Conservation (phyloP, 2,797 vertebrate species). For the Gymnodraco acuticeps region DNA sequence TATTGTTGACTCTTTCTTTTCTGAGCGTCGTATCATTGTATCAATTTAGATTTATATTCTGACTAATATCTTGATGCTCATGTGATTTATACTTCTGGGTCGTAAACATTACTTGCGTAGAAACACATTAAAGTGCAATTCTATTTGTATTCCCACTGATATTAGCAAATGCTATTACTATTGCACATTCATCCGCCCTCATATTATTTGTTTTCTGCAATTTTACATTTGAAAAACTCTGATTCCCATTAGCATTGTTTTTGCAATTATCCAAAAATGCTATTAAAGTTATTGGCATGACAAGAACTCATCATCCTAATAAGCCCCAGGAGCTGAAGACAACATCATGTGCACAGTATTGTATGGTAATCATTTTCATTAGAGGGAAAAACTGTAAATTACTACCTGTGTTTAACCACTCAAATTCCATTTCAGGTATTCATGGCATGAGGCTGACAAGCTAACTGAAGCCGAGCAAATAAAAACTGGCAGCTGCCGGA, state of each 20-base stretch:
- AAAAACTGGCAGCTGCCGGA: slow-evolving; percentile 75
- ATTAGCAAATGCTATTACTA: slow-evolving; percentile 34
- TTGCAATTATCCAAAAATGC: slow-evolving; percentile 76
- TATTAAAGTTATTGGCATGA: slow-evolving; percentile 74
- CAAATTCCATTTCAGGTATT: slow-evolving; percentile 73
- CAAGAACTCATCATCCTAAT: slow-evolving; percentile 72
- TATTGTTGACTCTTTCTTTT: slow-evolving; percentile 45
- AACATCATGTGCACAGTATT: slow-evolving; percentile 62
- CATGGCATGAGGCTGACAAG: slow-evolving; percentile 67
- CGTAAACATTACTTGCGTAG: slow-evolving; percentile 29
- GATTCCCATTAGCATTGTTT: slow-evolving; percentile 76
- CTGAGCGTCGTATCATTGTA: slow-evolving; percentile 35
- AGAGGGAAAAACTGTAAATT: slow-evolving; percentile 52
- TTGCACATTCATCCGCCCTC: slow-evolving; percentile 55
- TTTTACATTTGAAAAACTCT: slow-evolving; percentile 70
- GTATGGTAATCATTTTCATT: slow-evolving; percentile 66
- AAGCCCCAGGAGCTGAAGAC: slow-evolving; percentile 59
- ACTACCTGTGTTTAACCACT: slow-evolving; percentile 77
- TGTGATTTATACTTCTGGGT: slow-evolving; percentile 40
- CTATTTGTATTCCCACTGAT: slow-evolving; percentile 45
- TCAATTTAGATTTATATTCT: slow-evolving; percentile 25
- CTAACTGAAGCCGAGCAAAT: slow-evolving; percentile 73
- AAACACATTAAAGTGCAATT: slow-evolving; percentile 49
- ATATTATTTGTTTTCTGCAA: slow-evolving; percentile 65
- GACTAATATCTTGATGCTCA: slow-evolving; percentile 34